These are phyloP conservation scores for Tridacna gigas DNA, from an alignment of 2,888 invertebrate genomes.

Conservation along the genomic window DNA sequence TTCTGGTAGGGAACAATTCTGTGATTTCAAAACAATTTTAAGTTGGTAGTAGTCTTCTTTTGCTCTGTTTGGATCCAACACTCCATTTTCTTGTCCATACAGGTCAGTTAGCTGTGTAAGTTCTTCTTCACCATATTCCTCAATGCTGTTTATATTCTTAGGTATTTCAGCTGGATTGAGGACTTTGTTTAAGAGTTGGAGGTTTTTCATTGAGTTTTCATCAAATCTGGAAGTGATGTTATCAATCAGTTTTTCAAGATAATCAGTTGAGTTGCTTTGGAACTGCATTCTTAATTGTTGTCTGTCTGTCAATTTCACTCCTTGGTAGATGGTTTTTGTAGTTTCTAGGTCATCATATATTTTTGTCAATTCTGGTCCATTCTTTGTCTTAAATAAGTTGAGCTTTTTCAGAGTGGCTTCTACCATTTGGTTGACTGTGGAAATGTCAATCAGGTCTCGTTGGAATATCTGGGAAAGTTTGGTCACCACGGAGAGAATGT, in stretches of 20 bases:
- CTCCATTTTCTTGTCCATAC: neutral
- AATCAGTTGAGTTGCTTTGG: conserved; percentile 23
- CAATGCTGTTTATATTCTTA: neutral
- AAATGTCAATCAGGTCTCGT: conserved; percentile 33
- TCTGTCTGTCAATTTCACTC: conserved; percentile 38
- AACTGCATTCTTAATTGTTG: conserved; percentile 35
- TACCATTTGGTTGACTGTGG: conserved; percentile 21
- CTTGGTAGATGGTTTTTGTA: conserved; percentile 19
- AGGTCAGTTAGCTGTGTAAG: neutral
- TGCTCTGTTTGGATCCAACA: neutral
- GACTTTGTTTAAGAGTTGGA: too few relatives aligned
- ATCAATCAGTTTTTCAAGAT: neutral
- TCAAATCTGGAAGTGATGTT: conserved; percentile 14
- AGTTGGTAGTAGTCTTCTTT: conserved; percentile 10
- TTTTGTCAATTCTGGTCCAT: neutral
- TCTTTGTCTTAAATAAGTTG: neutral
- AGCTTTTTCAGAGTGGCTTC: neutral
- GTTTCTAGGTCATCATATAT: neutral
- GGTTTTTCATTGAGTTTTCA: neutral
- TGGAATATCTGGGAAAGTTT: conserved; percentile 21
- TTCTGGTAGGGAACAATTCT: conserved; percentile 2
- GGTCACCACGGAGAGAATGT: conserved; percentile 26
- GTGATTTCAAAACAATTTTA: neutral
- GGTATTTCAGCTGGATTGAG: conserved; percentile 38
- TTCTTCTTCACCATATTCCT: conserved; percentile 17